These are phyloP conservation scores for Drosophila algonquin DNA, from an alignment of 2,888 invertebrate genomes.

Conservation along the genomic window DNA sequence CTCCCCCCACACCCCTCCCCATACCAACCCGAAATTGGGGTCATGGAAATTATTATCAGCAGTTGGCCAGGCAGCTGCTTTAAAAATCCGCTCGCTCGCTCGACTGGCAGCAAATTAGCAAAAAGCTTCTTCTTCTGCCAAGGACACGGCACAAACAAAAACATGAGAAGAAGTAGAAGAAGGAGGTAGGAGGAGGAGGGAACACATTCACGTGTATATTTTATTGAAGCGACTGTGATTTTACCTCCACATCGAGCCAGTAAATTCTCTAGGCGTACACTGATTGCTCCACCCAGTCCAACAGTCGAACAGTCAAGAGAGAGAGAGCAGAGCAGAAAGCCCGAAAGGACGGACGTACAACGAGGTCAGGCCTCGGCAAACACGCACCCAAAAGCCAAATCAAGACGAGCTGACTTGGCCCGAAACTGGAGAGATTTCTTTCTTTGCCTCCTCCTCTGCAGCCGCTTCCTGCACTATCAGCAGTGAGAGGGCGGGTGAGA, in stretches of 20 bases:
- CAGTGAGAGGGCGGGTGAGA: background rate
- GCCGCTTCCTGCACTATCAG: constrained; percentile 33
- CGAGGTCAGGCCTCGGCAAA: constrained; percentile 62
- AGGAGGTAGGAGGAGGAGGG: background rate
- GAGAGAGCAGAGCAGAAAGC: background rate
- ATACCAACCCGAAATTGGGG: constrained; percentile 27
- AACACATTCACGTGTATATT: constrained; percentile 54
- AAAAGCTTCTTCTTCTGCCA: constrained; percentile 30
- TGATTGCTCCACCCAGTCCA: constrained; percentile 59
- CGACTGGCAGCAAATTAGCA: constrained; percentile 58
- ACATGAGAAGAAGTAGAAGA: too few relatives aligned
- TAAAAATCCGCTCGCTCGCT: constrained; percentile 20
- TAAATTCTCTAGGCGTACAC: constrained; percentile 56
- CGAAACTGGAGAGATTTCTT: constrained; percentile 34
- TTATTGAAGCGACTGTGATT: constrained; percentile 62
- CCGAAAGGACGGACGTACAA: constrained; percentile 32
- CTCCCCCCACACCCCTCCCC: background rate
- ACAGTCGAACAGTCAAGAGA: background rate
- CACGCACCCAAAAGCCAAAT: constrained; percentile 57
- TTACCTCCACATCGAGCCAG: constrained; percentile 45
- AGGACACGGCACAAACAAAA: constrained; percentile 13
- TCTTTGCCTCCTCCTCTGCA: constrained; percentile 2
- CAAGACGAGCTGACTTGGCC: constrained; percentile 47
- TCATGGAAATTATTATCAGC: constrained; percentile 35
- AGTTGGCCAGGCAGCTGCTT: constrained; percentile 25